Conservation (phyloP, 2,113 vertebrate species). For the Trachemys scripta region DNA sequence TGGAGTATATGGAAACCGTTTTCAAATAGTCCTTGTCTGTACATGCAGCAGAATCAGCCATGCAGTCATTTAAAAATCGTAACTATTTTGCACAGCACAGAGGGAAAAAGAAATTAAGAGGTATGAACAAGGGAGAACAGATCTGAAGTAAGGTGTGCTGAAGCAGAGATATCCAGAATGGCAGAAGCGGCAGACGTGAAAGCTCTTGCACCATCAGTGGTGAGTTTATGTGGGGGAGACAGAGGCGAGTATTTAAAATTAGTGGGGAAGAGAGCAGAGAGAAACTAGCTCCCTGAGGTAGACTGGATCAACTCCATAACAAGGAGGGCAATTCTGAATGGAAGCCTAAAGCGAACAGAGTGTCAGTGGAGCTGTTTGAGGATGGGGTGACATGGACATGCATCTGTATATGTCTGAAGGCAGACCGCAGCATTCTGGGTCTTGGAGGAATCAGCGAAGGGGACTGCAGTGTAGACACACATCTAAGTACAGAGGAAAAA, state of each 20-base stretch:
- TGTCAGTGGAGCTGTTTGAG: neutral
- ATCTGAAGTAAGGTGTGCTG: neutral
- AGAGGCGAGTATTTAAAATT: neutral
- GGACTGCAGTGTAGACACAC: neutral
- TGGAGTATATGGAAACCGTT: neutral
- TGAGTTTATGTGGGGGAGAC: neutral
- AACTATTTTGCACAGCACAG: neutral
- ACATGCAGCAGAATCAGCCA: neutral
- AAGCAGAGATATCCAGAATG: fast-evolving
- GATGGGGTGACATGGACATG: neutral
- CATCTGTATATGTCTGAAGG: neutral
- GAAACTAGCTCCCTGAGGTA: neutral
- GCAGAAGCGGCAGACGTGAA: neutral
- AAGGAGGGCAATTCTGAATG: neutral
- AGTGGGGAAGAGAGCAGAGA: neutral
- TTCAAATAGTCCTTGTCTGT: neutral
- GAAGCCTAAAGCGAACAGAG: neutral
- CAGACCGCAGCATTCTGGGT: neutral
- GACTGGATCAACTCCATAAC: neutral
- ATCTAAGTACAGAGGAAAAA: neutral
- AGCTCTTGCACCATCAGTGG: neutral
- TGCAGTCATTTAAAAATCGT: neutral
- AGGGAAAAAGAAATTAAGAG: neutral
- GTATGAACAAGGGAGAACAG: neutral
- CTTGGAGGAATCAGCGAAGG: neutral